Base-by-base conservation (phyloP, 1,140 invertebrate species). In the Sipha flava region DNA sequence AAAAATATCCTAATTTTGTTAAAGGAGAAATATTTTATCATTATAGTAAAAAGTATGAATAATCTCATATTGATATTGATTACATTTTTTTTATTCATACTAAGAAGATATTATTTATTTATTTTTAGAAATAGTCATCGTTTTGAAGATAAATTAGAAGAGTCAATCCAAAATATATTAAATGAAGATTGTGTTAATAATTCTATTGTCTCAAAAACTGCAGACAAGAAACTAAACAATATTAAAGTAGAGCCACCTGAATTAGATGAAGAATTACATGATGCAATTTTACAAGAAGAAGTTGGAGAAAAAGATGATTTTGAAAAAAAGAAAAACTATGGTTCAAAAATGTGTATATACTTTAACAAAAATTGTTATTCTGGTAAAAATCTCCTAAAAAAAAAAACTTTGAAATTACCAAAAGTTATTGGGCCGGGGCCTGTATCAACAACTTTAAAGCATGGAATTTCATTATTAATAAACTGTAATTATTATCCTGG, bases 361-460 rank as follows among this genome's bases (percentile, higher is more conserved):
- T 77, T 77, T 26, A 77, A 77, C 21, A 77, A 77, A 77, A 3
- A 40, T 57, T 77, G 73, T 57, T 40, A 59, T 43, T 10, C 52
- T 77, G 73, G 73, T n/a, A 26, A 16, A n/a, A 18, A 77, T 40
- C 9, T 57, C 26, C 5, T 40, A 18, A 59, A n/a, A 29, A 54
- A 29, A 3, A 43, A 57, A 77, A 43, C 59, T 43, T 5, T 6
- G 3, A 2, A 7, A 0, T 26, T 77, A 40, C 73, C 73, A 77
- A 0, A n/a, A 18, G 5, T 6, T 57, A 77, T 77, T 77, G 73
- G 73, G 18, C 73, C 73, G 1, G 73, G 73, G 37, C 34, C 34
- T n/a, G 49, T 43, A 10, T 59, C n/a, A 10, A 26, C 2, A 18
- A 23, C 59, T 10, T 59, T 77, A 59, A 34, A 40, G 1, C 6